Evolutionary conservation across 2,888 invertebrate species (phyloP).

Genomic region (Xylota sylvarum): DNA sequence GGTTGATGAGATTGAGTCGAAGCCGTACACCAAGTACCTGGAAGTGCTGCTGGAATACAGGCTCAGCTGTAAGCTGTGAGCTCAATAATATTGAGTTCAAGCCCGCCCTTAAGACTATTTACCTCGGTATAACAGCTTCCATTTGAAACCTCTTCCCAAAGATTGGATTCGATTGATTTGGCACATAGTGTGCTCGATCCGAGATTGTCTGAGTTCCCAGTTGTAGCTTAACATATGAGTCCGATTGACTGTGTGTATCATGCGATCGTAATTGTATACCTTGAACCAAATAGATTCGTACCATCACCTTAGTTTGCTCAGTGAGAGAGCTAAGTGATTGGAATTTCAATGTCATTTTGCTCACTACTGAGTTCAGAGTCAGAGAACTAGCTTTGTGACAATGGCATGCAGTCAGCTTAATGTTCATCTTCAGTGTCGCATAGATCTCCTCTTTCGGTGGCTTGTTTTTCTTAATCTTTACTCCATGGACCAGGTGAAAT

Average conservation of each 20-base stretch:
- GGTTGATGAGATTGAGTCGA: too few relatives aligned
- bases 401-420: constrained; percentile 81
- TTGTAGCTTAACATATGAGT: constrained; percentile 91
- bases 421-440: constrained; percentile 82
- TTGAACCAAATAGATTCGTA: constrained; percentile 92
- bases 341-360: constrained; percentile 77
- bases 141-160: constrained; percentile 90
- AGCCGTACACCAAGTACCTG: too few relatives aligned
- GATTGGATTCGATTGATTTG: constrained; percentile 91
- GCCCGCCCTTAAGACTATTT: too few relatives aligned
- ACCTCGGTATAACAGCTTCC: constrained; percentile 82
- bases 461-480: constrained; percentile 81
- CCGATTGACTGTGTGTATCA: constrained; percentile 90
- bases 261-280: constrained; percentile 90
- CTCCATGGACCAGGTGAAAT: constrained; percentile 87
- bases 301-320: constrained; percentile 81
- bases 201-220: constrained; percentile 88
- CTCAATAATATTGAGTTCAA: too few relatives aligned
- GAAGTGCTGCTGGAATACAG: too few relatives aligned
- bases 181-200: constrained; percentile 89
- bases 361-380: constrained; percentile 74
- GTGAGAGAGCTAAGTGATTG: constrained; percentile 74
- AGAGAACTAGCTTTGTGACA: constrained; percentile 74
- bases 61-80: too few relatives aligned
- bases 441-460: constrained; percentile 85